Evolutionary conservation across 1,140 invertebrate genomes (phyloP).

Genomic region (Mizuhopecten yessoensis): DNA sequence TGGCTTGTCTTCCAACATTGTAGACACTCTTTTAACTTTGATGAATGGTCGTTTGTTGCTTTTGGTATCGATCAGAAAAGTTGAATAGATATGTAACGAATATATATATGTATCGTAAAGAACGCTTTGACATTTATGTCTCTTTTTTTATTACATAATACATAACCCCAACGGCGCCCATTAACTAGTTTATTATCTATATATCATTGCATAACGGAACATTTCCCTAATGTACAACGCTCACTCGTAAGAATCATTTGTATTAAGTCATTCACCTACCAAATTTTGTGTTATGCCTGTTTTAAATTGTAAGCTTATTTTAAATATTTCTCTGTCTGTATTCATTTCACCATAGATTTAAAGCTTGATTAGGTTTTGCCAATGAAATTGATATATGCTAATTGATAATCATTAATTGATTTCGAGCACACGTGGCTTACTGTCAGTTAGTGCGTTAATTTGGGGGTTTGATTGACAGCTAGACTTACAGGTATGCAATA

Average conservation of each 20-base stretch:
- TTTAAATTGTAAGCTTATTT: not conserved
- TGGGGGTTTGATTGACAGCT: not conserved
- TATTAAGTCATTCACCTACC: not conserved
- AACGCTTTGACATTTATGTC: not conserved
- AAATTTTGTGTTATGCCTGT: not conserved
- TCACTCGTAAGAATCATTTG: not conserved
- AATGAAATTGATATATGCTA: conserved; percentile 39
- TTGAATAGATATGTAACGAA: not conserved
- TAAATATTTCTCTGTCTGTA: not conserved
- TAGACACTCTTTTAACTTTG: not conserved
- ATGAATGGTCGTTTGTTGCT: not conserved
- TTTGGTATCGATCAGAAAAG: conserved; percentile 15
- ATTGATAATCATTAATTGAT: conserved; percentile 40
- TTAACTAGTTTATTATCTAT: not conserved
- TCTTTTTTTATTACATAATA: conserved; percentile 8
- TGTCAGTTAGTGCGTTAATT: conserved; percentile 33
- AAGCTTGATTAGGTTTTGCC: not conserved
- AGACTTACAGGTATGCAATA: not conserved
- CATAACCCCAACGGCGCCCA: not conserved
- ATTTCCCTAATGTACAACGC: not conserved
- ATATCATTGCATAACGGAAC: not conserved
- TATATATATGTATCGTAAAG: not conserved
- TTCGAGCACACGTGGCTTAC: not conserved
- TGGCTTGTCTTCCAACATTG: too few relatives aligned
- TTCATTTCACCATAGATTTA: not conserved